Base-by-base conservation (phyloP, 2,113 vertebrate species). In the Apeltes quadracus region DNA sequence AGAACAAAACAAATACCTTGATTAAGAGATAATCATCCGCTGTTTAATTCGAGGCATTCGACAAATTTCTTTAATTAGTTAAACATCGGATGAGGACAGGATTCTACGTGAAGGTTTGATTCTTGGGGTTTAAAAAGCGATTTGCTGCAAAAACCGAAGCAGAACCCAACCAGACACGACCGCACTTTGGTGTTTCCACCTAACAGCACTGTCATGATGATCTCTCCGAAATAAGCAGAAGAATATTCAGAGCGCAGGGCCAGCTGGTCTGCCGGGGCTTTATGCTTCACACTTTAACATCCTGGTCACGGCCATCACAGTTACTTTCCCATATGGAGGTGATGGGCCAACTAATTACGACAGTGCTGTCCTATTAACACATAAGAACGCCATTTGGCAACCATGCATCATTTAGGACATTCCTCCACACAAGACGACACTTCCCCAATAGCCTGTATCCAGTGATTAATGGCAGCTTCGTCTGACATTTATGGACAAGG, bases 311-410 rank as follows among this genome's bases (percentile, higher is more conserved):
- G 61, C 67, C 58, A 71, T 69, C 48, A 16, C 48, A 84, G 77
- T 84, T 68, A 48, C 75, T 84, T 75, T 63, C 77, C 85, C 81
- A 87, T 86, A 89, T 83, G 83, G 88, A 84, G 84, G 61, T 65
- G 79, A 90, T 87, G 82, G 84, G 62, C 74, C 75, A 54, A 70
- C 79, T 93, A 89, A 93, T 91, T 74, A 91, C 87, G 68, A 68
- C 81, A 89, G 82, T 66, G 71, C 72, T 80, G 76, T 84, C 84
- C 82, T 84, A 85, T 89, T 90, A 89, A 84, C 82, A 72, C 74
- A 84, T 78, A 63, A 68, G 70, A 81, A 73, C 23, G 78, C 76
- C 75, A 79, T 90, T 91, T 86, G 83, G 76, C 82, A 57, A 75
- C 54, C 72, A 73, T 63, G 83, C 78, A 84, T 88, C 86, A 86